These are phyloP conservation scores for Columba guinea DNA, from an alignment of 2,797 vertebrate species.

Conservation along the genomic window DNA sequence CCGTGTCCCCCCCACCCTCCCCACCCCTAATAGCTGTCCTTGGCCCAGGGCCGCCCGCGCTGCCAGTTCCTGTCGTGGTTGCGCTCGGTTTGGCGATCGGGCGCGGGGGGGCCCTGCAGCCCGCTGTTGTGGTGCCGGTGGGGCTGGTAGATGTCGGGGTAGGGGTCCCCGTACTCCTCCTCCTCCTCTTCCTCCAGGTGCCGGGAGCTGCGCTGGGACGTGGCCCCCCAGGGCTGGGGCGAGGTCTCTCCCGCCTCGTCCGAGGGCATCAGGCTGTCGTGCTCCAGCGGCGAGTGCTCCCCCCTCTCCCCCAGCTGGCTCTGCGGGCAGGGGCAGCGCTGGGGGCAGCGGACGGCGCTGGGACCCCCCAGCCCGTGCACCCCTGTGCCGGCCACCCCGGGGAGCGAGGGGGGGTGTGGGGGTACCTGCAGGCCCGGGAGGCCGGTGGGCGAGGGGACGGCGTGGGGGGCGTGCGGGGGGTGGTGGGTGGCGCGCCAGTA, in stretches of 20 bases:
- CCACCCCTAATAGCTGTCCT: constrained; percentile 89
- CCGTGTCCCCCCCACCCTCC: background rate
- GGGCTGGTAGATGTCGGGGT: constrained; percentile 90
- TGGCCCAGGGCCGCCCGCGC: constrained; percentile 91
- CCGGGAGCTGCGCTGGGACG: constrained; percentile 81
- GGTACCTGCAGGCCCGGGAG: constrained; percentile 90
- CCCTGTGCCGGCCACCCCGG: accelerated
- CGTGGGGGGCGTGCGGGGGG: constrained; percentile 83
- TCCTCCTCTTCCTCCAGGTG: constrained; percentile 83
- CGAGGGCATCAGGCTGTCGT: constrained; percentile 94
- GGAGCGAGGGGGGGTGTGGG: background rate
- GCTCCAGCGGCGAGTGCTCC: constrained; percentile 89
- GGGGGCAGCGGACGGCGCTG: background rate
- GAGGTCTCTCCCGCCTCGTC: constrained; percentile 92
- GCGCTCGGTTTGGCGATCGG: constrained; percentile 85
- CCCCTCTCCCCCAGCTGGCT: constrained; percentile 84
- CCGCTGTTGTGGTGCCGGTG: constrained; percentile 85
- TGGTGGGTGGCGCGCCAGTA: constrained; percentile 96
- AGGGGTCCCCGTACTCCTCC: constrained; percentile 84
- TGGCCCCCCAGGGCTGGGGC: constrained; percentile 81
- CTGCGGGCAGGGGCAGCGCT: constrained; percentile 53
- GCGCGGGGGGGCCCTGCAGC: constrained; percentile 83
- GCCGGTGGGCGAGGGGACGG: constrained; percentile 86
- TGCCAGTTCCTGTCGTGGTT: constrained; percentile 91
- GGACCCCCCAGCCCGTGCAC: accelerated